phyloP scores from a whole-genome alignment of 2,888 invertebrate genomes.

The Eilema caniola region DNA sequence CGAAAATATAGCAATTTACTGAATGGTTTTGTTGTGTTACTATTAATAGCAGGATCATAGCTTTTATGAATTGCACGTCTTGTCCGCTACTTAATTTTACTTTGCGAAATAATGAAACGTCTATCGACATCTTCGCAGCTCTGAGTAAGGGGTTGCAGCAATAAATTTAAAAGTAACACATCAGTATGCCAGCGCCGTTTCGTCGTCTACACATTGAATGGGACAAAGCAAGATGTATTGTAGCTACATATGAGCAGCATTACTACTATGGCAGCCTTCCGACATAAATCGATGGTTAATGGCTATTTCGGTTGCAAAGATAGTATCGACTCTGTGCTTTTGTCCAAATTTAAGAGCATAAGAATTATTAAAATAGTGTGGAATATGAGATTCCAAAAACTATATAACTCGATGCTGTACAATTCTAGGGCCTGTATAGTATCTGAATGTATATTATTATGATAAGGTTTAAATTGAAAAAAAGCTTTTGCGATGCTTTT shows the following conservation, averaged over 20 bases:
- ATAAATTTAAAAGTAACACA: constrained; percentile 83
- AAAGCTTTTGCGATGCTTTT: neutral
- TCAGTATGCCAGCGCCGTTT: constrained; percentile 81
- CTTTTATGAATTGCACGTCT: neutral
- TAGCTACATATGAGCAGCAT: constrained; percentile 65
- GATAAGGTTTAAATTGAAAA: neutral
- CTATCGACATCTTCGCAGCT: constrained; percentile 48
- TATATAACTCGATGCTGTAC: neutral
- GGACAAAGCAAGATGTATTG: constrained; percentile 83
- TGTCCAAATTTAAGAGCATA: constrained; percentile 13
- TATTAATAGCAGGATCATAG: neutral
- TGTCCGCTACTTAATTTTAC: neutral
- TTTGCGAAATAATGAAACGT: constrained; percentile 14
- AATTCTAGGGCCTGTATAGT: neutral
- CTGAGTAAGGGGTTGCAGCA: constrained; percentile 64
- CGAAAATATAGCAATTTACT: too few relatives aligned
- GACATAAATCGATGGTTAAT: constrained; percentile 50
- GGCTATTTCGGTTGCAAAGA: constrained; percentile 30
- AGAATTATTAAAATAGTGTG: neutral
- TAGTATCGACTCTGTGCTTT: constrained; percentile 12
- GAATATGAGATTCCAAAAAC: neutral
- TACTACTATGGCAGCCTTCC: constrained; percentile 57
- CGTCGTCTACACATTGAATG: constrained; percentile 73
- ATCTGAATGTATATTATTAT: neutral
- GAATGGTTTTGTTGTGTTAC: neutral